A percentile compares a stretch with the other conserved stretches of the same genome.
These are phyloP conservation scores for Cyprinodon variegatus DNA, from an alignment of 2,113 vertebrate species.

Conservation along the genomic window DNA sequence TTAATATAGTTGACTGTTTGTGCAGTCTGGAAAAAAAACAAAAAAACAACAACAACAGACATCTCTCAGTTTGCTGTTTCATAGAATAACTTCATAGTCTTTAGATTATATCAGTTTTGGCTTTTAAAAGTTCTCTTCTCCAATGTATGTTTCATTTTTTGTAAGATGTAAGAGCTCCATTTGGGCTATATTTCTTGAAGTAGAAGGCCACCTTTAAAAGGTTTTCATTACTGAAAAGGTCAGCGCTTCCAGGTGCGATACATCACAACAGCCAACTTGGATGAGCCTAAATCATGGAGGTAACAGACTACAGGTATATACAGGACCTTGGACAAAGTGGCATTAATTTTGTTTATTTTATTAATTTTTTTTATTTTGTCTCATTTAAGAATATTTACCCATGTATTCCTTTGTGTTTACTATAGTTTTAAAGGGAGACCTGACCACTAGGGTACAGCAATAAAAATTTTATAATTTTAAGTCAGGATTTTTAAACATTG, in stretches of 20 bases:
- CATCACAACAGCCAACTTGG: background rate
- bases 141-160: constrained; percentile 29
- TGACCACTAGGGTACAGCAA: background rate
- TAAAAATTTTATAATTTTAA: background rate
- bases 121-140: constrained; percentile 13
- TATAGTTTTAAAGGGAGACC: background rate
- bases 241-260: constrained; percentile 68
- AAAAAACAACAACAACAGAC: background rate
- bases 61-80: background rate
- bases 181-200: constrained; percentile 47
- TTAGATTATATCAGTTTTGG: background rate
- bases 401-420: background rate
- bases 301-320: constrained; percentile 6
- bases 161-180: constrained; percentile 47
- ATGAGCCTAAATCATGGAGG: constrained; percentile 21
- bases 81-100: constrained; percentile 6
- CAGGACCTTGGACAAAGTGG: background rate
- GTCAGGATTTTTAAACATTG: background rate
- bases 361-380: background rate
- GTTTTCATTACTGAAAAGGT: constrained; percentile 75
- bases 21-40: background rate
- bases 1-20: background rate
- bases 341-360: constrained; percentile 9
- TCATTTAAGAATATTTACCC: background rate
- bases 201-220: constrained; percentile 74